Evolutionary conservation across 2,888 invertebrate genomes (phyloP).

Genomic region (Amblyjoppa fuscipennis): DNA sequence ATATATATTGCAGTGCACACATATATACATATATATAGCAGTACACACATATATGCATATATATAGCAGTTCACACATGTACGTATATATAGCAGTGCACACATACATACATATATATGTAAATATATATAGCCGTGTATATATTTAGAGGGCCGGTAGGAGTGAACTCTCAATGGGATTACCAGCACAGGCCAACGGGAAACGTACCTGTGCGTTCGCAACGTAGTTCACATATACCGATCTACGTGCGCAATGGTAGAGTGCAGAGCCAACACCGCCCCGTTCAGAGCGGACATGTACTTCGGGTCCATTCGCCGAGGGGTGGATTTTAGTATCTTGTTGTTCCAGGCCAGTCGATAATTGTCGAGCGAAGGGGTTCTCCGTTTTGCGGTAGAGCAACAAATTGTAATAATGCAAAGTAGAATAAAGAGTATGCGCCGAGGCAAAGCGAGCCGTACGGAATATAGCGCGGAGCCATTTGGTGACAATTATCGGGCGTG

Average conservation of each 20-base stretch:
- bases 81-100: not conserved
- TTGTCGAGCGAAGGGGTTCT: not conserved
- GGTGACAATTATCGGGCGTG: not conserved
- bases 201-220: slow-evolving; percentile 22
- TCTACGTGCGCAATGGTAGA: not conserved
- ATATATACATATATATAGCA: not conserved
- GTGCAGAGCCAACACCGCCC: not conserved
- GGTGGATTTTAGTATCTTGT: slow-evolving; percentile 42
- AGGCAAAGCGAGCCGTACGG: not conserved
- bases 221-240: not conserved
- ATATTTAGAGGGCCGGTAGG: not conserved
- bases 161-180: slow-evolving; percentile 29
- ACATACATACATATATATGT: not conserved
- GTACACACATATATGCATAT: not conserved
- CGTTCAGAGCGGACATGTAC: not conserved
- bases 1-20: not conserved
- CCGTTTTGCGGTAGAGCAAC: not conserved
- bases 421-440: not conserved
- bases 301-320: not conserved
- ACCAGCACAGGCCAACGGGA: slow-evolving; percentile 12
- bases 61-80: not conserved
- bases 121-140: not conserved
- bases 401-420: not conserved
- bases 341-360: slow-evolving; percentile 46
- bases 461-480: no score